Evolutionary conservation across 2,888 invertebrate species (phyloP).

Genomic region (Tetranychus truncatus): DNA sequence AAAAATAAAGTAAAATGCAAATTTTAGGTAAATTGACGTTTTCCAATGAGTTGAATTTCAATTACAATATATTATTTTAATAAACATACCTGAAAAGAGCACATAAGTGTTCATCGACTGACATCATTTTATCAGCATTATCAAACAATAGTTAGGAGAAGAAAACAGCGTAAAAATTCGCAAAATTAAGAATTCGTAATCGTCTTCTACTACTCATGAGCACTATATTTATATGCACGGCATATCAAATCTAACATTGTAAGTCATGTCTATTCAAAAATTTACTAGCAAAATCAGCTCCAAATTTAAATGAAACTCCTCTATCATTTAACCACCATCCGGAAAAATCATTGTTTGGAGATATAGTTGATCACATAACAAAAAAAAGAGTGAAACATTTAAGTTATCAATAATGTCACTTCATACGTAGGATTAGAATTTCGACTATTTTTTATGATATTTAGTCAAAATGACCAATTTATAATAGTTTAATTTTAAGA

Average conservation of each 20-base stretch:
- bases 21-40: too few relatives aligned
- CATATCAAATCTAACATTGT: too few relatives aligned
- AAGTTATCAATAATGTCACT: not conserved
- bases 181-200: constrained; percentile 93
- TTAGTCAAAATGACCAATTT: too few relatives aligned
- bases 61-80: not conserved
- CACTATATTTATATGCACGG: too few relatives aligned
- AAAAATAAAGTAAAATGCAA: too few relatives aligned
- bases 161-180: constrained; percentile 76
- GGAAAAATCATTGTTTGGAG: constrained; percentile 36
- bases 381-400: constrained; percentile 9
- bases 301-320: constrained; percentile 94
- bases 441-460: too few relatives aligned
- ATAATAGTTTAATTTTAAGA: too few relatives aligned
- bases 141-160: constrained; percentile 90
- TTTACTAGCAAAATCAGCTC: constrained; percentile 88
- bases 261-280: constrained; percentile 85
- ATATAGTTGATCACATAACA: constrained; percentile 41
- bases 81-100: constrained; percentile 57
- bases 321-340: constrained; percentile 76
- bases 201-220: constrained; percentile 95
- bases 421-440: not conserved
- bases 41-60: too few relatives aligned
- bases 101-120: constrained; percentile 97
- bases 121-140: constrained; percentile 98